These are phyloP conservation scores for Pedionomus torquatus DNA, from an alignment of 2,113 vertebrate species.

Conservation along the genomic window DNA sequence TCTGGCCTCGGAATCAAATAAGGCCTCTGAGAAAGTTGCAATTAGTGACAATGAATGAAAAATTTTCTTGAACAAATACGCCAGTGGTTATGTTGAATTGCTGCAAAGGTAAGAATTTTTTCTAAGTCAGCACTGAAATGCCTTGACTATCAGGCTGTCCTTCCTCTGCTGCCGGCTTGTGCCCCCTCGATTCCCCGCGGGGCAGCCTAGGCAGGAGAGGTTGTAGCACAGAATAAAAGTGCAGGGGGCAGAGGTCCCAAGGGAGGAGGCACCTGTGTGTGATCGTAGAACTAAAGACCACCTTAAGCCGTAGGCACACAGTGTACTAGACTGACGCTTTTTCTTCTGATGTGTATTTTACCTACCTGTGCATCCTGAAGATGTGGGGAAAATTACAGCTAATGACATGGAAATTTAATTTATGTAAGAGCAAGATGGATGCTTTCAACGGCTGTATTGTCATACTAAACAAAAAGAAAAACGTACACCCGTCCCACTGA, in stretches of 20 bases:
- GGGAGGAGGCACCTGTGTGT: not conserved
- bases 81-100: not conserved
- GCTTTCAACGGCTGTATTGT: not conserved
- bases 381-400: not conserved
- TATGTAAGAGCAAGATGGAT: not conserved
- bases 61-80: not conserved
- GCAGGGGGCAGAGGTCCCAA: not conserved
- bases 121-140: not conserved
- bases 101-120: not conserved
- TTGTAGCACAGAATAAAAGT: not conserved
- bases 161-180: not conserved
- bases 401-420: not conserved
- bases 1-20: not conserved
- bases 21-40: not conserved
- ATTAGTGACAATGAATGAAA: not conserved
- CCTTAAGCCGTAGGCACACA: not conserved
- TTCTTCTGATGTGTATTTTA: not conserved
- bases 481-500: not conserved
- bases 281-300: not conserved
- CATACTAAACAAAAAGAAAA: not conserved
- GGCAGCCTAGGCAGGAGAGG: not conserved
- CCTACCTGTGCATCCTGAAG: not conserved
- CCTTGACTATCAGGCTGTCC: not conserved
- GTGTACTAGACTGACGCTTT: not conserved
- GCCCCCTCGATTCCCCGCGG: accelerated